These are phyloP conservation scores for Arctopsyche grandis DNA, from an alignment of 1,140 invertebrate genomes.

Conservation along the genomic window DNA sequence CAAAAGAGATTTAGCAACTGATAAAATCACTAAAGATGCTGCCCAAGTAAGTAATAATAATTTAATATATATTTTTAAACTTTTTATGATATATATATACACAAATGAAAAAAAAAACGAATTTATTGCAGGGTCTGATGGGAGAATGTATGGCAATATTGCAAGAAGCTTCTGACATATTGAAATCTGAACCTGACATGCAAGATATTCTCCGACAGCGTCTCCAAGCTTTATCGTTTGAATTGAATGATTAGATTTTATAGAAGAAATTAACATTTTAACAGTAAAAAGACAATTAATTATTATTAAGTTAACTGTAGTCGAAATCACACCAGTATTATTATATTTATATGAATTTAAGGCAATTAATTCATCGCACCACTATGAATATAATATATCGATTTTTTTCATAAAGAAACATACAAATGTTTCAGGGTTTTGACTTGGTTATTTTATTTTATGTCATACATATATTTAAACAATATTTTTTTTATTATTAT, in stretches of 20 bases:
- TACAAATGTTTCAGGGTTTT: no score
- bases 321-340: no score
- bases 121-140: conserved; percentile 61
- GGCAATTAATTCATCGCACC: no score
- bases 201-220: conserved; percentile 64
- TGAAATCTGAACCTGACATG: conserved; percentile 69
- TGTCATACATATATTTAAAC: no score
- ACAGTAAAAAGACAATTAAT: no score
- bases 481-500: no score
- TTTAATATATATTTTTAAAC: conserved; percentile 33
- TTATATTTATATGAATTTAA: no score
- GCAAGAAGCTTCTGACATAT: conserved; percentile 68
- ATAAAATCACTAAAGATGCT: conserved; percentile 65
- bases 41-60: conserved; percentile 60
- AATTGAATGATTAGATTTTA: conserved; percentile 58
- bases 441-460: no score
- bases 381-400: no score
- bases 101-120: neutral
- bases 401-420: no score
- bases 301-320: no score
- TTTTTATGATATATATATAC: neutral
- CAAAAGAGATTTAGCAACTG: conserved; percentile 64
- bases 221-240: conserved; percentile 60
- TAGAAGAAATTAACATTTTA: neutral
- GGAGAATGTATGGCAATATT: conserved; percentile 66